Base-by-base conservation (phyloP, 2,113 vertebrate genomes). In the Petrocephalus microphthalmus region DNA sequence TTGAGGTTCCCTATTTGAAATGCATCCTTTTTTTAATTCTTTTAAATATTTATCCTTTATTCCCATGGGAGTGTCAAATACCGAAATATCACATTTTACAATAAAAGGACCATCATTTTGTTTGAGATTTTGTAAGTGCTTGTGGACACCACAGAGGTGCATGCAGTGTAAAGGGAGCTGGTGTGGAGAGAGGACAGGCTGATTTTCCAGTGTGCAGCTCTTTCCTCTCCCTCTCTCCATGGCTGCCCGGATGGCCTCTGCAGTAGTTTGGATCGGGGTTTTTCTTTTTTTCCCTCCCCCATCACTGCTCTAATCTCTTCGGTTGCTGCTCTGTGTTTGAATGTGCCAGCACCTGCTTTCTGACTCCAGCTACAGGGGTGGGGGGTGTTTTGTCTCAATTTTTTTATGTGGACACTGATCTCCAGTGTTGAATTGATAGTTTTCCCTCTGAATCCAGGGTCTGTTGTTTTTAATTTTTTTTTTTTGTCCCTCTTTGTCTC, bases 281-380 rank as follows among this genome's bases (percentile, higher is more conserved):
- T 60, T 71, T 33, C 5, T 57, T 78, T 42, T 78, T n/a, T 25
- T 64, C 57, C 71, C 71, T 42, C 33, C 71, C 71, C 64, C 47
- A 29, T 51, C 86, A 86, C 6, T 45, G 54, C 54, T 33, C 20
- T 93, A 93, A 94, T 95, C 93, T 92, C 91, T 91, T 92, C 92
- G 91, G 92, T 93, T 93, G 89, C 89, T 93, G 94, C 93, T 95
- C 92, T 92, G 92, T 91, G 92, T 94, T 94, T 90, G 90, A 94
- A 94, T 94, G 93, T 95, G 93, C 94, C 94, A 93, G 93, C 93
- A 94, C 92, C 91, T 88, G 92, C 92, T 54, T 92, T 94, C 90
- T 56, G 60, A 81, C 29, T 56, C 33, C 71, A 57, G 74, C 71
- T 88, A 45, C 19, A 10, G 71, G 87, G 52, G 47, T 54, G 29